These are phyloP conservation scores for Oplegnathus fasciatus DNA, from an alignment of 2,113 vertebrate genomes.

Conservation along the genomic window DNA sequence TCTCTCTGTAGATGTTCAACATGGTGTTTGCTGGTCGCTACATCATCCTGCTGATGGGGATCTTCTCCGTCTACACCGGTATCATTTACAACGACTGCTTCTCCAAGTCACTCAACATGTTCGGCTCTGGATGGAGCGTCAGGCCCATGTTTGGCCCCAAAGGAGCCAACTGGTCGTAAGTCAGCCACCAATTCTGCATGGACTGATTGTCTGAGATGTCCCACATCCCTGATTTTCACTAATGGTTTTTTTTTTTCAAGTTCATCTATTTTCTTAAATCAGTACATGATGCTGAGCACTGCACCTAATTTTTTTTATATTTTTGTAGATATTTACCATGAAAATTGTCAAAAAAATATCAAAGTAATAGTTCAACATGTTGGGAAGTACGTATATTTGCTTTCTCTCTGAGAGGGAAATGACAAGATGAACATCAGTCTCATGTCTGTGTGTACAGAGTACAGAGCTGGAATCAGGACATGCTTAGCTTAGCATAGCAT, in stretches of 20 bases:
- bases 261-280: neutral
- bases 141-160: constrained; percentile 90
- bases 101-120: constrained; percentile 97
- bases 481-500: neutral
- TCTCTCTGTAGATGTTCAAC: constrained; percentile 91
- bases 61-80: constrained; percentile 96
- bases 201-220: neutral
- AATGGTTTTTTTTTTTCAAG: neutral
- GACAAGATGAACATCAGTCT: neutral
- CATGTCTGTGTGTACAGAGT: neutral
- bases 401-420: neutral
- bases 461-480: neutral
- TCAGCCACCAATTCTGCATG: constrained; percentile 49
- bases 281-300: neutral
- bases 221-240: neutral
- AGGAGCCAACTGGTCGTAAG: constrained; percentile 95
- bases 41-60: constrained; percentile 96
- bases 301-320: neutral
- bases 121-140: constrained; percentile 96
- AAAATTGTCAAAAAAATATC: neutral
- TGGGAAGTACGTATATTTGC: neutral
- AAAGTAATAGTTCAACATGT: neutral
- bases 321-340: neutral
- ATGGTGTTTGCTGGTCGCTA: constrained; percentile 96
- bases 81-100: constrained; percentile 99